Percentiles rank a stretch among this genome's conserved stretches.
Conservation (phyloP, 2,113 vertebrate species). For the Sus scrofa region DNA sequence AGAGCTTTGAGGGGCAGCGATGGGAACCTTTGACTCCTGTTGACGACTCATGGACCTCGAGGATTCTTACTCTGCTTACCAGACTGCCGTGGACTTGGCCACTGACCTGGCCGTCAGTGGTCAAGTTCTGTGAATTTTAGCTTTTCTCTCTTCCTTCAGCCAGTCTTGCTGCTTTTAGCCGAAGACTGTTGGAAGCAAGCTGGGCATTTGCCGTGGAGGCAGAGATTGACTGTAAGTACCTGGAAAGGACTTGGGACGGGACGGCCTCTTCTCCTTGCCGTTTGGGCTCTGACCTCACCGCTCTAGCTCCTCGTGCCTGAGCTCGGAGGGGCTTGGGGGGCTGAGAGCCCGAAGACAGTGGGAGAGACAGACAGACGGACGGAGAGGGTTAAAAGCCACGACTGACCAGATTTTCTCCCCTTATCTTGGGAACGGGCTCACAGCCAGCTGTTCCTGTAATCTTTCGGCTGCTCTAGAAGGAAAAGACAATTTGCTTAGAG, state of each 20-base stretch:
- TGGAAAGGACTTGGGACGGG: constrained; percentile 39
- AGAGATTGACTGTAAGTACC: not conserved
- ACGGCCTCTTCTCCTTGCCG: not conserved
- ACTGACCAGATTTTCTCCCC: constrained; percentile 62
- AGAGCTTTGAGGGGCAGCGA: constrained; percentile 59
- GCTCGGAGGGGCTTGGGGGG: constrained; percentile 22
- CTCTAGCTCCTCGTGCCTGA: constrained; percentile 42
- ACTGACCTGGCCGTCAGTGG: constrained; percentile 17
- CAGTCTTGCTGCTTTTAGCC: constrained; percentile 50
- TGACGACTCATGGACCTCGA: constrained; percentile 30
- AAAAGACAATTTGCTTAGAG: constrained; percentile 69
- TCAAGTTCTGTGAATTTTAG: constrained; percentile 37
- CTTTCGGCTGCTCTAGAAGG: constrained; percentile 56
- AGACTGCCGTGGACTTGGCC: constrained; percentile 51
- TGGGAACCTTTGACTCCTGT: constrained; percentile 29
- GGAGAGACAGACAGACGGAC: constrained; percentile 24
- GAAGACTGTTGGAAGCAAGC: constrained; percentile 26
- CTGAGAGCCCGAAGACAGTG: not conserved
- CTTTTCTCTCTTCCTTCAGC: constrained; percentile 48
- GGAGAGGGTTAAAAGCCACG: constrained; percentile 56
- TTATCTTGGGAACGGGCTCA: constrained; percentile 63
- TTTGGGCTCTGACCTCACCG: constrained; percentile 16
- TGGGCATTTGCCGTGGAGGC: not conserved
- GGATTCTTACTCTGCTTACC: constrained; percentile 56
- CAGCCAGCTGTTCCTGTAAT: constrained; percentile 58